phyloP scores from a whole-genome alignment of 1,140 invertebrate genomes.

The Listronotus oregonensis region DNA sequence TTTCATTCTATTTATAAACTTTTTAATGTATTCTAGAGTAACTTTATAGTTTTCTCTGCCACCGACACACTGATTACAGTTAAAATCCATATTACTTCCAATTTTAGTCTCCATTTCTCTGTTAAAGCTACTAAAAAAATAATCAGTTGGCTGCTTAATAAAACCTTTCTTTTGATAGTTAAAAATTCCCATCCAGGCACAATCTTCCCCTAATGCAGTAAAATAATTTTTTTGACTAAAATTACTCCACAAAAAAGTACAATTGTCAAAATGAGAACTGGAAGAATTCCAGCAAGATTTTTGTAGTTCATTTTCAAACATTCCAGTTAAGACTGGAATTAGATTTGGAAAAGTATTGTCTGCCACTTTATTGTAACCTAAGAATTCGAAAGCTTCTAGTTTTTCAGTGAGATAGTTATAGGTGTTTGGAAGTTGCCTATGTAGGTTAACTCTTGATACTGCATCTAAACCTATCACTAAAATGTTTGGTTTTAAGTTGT shows the following conservation, averaged over 20 bases:
- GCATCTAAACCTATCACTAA: constrained; percentile 86
- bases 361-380: constrained; percentile 82
- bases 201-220: constrained; percentile 82
- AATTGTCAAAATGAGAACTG: constrained; percentile 65
- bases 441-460: constrained; percentile 82
- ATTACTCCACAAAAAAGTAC: constrained; percentile 80
- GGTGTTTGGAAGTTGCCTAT: constrained; percentile 79
- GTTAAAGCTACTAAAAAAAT: constrained; percentile 78
- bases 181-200: constrained; percentile 74
- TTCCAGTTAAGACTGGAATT: constrained; percentile 72
- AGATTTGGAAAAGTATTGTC: constrained; percentile 87
- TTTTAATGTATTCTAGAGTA: constrained; percentile 64
- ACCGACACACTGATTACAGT: constrained; percentile 67
- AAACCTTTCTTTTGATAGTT: constrained; percentile 83
- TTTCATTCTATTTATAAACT: constrained; percentile 63
- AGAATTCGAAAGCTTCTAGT: constrained; percentile 69
- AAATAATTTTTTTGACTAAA: constrained; percentile 73
- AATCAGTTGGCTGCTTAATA: constrained; percentile 76
- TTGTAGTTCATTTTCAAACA: constrained; percentile 65
- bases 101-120: constrained; percentile 65
- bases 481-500: constrained; percentile 60
- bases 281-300: constrained; percentile 62
- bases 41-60: constrained; percentile 63
- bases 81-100: constrained; percentile 62
- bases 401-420: constrained; percentile 62